A percentile compares a stretch with the other conserved stretches of the same genome.
These are phyloP conservation scores for Malurus melanocephalus DNA, from an alignment of 2,113 vertebrate genomes.

Conservation along the genomic window DNA sequence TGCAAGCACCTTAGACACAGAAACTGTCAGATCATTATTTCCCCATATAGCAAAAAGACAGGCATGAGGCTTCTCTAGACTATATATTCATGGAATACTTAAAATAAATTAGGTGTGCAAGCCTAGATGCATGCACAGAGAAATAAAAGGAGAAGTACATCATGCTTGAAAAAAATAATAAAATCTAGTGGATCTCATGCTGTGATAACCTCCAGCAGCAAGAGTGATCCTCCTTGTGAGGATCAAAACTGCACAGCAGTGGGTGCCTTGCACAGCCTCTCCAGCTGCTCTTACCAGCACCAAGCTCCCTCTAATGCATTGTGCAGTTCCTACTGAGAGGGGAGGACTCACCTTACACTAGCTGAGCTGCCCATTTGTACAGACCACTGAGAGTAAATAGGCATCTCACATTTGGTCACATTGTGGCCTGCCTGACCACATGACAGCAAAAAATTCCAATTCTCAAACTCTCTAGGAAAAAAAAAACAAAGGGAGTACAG, in stretches of 20 bases:
- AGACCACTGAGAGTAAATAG: not conserved
- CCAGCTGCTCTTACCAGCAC: not conserved
- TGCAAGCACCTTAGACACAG: not conserved
- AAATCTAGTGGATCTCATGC: not conserved
- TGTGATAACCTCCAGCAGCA: not conserved
- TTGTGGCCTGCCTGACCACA: not conserved
- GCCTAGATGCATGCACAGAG: not conserved
- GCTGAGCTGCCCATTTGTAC: not conserved
- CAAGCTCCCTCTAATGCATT: not conserved
- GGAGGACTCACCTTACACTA: accelerated
- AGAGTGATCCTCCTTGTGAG: not conserved
- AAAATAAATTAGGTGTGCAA: not conserved
- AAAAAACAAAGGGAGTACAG: not conserved
- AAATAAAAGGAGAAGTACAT: not conserved
- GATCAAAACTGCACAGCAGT: not conserved
- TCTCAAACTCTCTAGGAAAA: not conserved
- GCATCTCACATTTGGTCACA: not conserved
- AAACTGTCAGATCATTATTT: not conserved
- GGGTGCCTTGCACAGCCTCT: not conserved
- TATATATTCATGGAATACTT: not conserved
- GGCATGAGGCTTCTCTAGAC: not conserved
- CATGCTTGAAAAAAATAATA: accelerated
- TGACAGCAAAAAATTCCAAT: not conserved
- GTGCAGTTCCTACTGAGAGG: not conserved
- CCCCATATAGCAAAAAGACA: not conserved